Conservation (phyloP, 2,888 invertebrate genomes). For the Macrosoma leucophasiata region DNA sequence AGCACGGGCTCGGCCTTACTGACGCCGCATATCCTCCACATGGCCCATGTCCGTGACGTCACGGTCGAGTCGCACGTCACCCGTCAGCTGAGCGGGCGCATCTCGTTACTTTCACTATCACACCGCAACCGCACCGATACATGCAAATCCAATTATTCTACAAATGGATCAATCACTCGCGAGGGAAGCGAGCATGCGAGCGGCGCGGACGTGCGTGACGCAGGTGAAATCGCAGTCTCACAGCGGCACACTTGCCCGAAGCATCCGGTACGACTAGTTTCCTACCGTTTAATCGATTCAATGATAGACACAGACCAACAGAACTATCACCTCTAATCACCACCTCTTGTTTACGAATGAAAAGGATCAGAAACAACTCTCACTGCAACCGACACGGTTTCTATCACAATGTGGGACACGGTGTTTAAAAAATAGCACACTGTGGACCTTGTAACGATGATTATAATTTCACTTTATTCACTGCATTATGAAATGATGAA, state of each 20-base stretch:
- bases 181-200: conserved; percentile 43
- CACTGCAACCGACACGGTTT: conserved; percentile 15
- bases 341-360: conserved; percentile 11
- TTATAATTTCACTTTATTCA: too few species aligned
- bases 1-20: conserved; percentile 65
- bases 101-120: conserved; percentile 63
- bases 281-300: conserved; percentile 30
- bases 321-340: conserved; percentile 15
- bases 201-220: conserved; percentile 61
- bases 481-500: too few species aligned
- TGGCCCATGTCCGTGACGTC: conserved; percentile 66
- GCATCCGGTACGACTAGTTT: conserved; percentile 48
- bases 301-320: conserved; percentile 9
- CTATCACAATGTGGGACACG: conserved; percentile 6
- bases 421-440: too few species aligned
- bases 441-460: too few species aligned
- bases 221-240: conserved; percentile 56
- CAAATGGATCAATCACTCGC: conserved; percentile 50
- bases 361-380: conserved; percentile 10
- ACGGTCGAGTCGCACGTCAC: conserved; percentile 37
- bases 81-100: conserved; percentile 56
- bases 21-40: conserved; percentile 72
- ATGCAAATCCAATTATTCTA: conserved; percentile 48
- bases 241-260: conserved; percentile 54
- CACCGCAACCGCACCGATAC: conserved; percentile 28